Conservation (phyloP, 2,113 vertebrate genomes). For the Zootoca vivipara region DNA sequence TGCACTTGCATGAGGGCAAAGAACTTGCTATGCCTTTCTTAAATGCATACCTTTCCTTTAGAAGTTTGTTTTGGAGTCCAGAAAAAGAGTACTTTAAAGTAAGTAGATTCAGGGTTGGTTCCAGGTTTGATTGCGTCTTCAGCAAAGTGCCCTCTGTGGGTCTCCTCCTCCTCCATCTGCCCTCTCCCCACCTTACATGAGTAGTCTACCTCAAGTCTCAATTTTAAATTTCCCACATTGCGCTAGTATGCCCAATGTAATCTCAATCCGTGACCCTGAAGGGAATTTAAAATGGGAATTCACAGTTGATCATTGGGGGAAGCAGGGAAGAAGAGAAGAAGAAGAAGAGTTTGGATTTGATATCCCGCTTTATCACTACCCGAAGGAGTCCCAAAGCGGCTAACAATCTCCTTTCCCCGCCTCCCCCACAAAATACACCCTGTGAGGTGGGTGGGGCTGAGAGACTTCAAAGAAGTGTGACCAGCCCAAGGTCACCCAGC, state of each 20-base stretch:
- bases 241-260: background rate
- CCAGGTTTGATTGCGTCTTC: background rate
- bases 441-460: too few species aligned
- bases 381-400: too few species aligned
- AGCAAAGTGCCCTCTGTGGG: background rate
- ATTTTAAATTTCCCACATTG: background rate
- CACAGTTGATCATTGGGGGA: background rate
- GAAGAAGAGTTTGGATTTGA: too few species aligned
- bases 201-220: background rate
- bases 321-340: too few species aligned
- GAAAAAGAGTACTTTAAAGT: slow-evolving; percentile 20
- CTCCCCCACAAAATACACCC: too few species aligned
- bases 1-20: background rate
- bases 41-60: background rate
- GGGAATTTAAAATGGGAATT: background rate
- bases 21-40: slow-evolving; percentile 7
- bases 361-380: too few species aligned
- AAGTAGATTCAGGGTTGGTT: background rate
- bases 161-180: background rate
- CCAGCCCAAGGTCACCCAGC: too few species aligned
- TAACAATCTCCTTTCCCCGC: too few species aligned
- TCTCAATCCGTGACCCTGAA: background rate
- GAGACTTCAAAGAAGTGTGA: too few species aligned
- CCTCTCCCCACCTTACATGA: background rate
- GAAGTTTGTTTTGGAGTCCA: background rate